A percentile compares a stretch with the other conserved stretches of the same genome.
phyloP scores from a whole-genome alignment of 2,113 vertebrate species.

The Ceyx melanurus region DNA sequence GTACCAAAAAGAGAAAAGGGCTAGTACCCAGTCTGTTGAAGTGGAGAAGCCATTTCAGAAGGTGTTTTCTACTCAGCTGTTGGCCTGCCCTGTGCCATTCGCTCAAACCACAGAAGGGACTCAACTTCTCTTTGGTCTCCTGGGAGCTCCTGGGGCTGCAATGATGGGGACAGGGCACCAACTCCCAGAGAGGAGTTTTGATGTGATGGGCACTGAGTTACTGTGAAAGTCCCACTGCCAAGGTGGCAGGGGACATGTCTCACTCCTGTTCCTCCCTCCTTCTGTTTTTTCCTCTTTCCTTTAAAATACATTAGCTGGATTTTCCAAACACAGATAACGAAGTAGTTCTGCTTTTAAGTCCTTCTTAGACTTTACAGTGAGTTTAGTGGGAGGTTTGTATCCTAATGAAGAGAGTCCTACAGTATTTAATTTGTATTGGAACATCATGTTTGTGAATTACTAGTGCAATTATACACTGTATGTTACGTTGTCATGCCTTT shows the following conservation, averaged over 20 bases:
- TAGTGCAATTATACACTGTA: not conserved
- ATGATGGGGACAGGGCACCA: accelerated
- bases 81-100: not conserved
- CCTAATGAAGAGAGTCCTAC: not conserved
- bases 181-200: accelerated
- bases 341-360: not conserved
- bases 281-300: not conserved
- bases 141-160: not conserved
- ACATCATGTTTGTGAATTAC: not conserved
- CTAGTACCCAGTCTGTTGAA: not conserved
- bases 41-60: not conserved
- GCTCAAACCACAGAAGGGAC: accelerated
- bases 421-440: not conserved
- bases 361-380: not conserved
- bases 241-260: not conserved
- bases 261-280: not conserved
- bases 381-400: not conserved
- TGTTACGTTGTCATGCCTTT: not conserved
- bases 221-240: not conserved
- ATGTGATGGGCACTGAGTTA: not conserved
- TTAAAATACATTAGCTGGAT: not conserved
- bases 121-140: not conserved
- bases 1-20: not conserved
- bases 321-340: not conserved
- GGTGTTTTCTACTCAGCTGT: not conserved